phyloP scores from a whole-genome alignment of 2,888 invertebrate species.

The Calliopum simillimum region DNA sequence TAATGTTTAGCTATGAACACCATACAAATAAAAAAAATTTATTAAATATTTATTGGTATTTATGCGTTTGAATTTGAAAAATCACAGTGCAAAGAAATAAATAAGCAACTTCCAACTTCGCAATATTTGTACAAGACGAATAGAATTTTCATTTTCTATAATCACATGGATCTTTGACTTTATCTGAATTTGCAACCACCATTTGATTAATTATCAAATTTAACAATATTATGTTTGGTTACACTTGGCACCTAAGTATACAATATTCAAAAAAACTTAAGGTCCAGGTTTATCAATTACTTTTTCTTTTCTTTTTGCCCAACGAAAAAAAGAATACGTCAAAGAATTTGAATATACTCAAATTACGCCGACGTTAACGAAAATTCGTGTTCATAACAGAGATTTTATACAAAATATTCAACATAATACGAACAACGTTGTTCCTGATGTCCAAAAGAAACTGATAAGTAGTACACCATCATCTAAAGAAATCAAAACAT shows the following conservation, averaged over 20 bases:
- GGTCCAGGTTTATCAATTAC: constrained; percentile 38
- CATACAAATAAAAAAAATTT: too few relatives aligned
- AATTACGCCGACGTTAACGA: constrained; percentile 82
- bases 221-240: neutral
- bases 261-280: constrained; percentile 31
- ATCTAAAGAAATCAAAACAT: neutral
- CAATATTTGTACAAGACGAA: too few relatives aligned
- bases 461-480: neutral
- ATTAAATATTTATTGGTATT: too few relatives aligned
- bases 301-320: constrained; percentile 55
- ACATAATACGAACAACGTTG: neutral
- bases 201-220: neutral
- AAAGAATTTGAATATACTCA: constrained; percentile 83
- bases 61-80: too few relatives aligned
- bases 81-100: too few relatives aligned
- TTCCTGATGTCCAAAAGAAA: neutral
- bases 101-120: too few relatives aligned
- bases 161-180: neutral
- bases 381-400: constrained; percentile 80
- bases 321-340: constrained; percentile 72
- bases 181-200: neutral
- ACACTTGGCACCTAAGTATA: constrained; percentile 42
- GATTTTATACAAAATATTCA: constrained; percentile 32
- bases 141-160: too few relatives aligned
- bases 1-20: too few relatives aligned